These are phyloP conservation scores for Pipistrellus pipistrellus DNA, from an alignment of 2,797 vertebrate genomes.

Conservation along the genomic window DNA sequence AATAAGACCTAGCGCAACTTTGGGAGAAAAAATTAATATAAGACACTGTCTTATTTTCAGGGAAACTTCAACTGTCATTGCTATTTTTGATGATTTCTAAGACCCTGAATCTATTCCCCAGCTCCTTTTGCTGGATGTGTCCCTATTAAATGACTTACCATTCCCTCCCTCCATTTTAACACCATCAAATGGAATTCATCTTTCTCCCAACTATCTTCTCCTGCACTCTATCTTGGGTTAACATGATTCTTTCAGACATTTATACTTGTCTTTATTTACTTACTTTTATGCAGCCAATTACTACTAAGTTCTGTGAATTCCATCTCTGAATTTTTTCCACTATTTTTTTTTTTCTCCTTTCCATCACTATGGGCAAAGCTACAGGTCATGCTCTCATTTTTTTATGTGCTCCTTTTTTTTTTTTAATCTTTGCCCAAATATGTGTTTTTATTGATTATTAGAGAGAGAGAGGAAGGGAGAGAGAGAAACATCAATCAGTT, in stretches of 20 bases:
- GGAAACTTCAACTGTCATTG: not conserved
- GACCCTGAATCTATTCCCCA: not conserved
- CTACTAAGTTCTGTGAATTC: not conserved
- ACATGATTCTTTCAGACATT: not conserved
- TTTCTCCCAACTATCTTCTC: not conserved
- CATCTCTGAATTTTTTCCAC: not conserved
- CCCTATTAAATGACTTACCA: not conserved
- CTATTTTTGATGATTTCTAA: not conserved
- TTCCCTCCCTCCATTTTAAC: not conserved
- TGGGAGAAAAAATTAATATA: too few relatives aligned
- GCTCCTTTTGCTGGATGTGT: not conserved
- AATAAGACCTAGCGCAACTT: too few relatives aligned
- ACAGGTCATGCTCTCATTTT: not conserved
- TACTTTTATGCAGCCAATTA: not conserved
- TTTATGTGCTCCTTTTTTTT: not conserved
- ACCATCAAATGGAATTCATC: not conserved
- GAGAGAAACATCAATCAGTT: not conserved
- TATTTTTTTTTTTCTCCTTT: not conserved
- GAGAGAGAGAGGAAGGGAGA: not conserved
- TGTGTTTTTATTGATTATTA: not conserved
- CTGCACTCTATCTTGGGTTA: not conserved
- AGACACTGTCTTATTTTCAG: too few relatives aligned
- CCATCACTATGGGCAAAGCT: not conserved
- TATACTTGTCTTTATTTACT: not conserved
- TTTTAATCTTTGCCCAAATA: not conserved